These are phyloP conservation scores for Pygocentrus nattereri DNA, from an alignment of 2,797 vertebrate species.

Conservation along the genomic window DNA sequence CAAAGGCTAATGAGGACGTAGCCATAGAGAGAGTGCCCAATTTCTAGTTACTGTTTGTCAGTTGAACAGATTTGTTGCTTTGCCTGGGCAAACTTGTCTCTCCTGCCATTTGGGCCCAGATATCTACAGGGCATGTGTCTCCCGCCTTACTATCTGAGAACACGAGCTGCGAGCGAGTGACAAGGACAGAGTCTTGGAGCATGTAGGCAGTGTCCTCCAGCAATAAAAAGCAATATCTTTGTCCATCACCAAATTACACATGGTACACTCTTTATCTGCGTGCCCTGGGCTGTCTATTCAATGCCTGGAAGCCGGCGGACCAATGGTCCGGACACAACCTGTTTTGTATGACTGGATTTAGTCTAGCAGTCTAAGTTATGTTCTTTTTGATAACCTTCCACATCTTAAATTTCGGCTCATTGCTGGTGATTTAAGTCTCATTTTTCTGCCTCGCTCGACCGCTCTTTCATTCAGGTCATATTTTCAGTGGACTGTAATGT, in stretches of 20 bases:
- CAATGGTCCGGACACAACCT: background rate
- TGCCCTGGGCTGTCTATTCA: background rate
- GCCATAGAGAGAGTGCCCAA: background rate
- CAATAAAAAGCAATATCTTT: conserved; percentile 29
- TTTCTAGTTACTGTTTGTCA: conserved; percentile 24
- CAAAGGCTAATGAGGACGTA: background rate
- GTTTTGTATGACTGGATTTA: conserved; percentile 4
- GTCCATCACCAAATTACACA: conserved; percentile 12
- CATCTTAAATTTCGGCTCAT: background rate
- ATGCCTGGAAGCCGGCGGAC: background rate
- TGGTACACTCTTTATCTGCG: conserved; percentile 14
- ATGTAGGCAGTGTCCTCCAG: conserved; percentile 6
- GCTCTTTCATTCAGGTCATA: conserved; percentile 8
- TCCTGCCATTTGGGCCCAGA: background rate
- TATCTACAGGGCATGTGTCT: background rate
- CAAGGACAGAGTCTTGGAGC: background rate
- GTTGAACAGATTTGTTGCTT: conserved; percentile 7
- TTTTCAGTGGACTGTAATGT: background rate
- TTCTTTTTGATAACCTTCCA: conserved; percentile 3
- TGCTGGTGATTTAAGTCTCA: background rate
- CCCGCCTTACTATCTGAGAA: background rate
- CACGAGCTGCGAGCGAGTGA: background rate
- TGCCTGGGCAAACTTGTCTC: background rate
- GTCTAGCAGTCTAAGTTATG: background rate
- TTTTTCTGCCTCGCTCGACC: conserved; percentile 3